Base-by-base conservation (phyloP, 2,888 invertebrate species). In the Amphipyra tragopoginis region DNA sequence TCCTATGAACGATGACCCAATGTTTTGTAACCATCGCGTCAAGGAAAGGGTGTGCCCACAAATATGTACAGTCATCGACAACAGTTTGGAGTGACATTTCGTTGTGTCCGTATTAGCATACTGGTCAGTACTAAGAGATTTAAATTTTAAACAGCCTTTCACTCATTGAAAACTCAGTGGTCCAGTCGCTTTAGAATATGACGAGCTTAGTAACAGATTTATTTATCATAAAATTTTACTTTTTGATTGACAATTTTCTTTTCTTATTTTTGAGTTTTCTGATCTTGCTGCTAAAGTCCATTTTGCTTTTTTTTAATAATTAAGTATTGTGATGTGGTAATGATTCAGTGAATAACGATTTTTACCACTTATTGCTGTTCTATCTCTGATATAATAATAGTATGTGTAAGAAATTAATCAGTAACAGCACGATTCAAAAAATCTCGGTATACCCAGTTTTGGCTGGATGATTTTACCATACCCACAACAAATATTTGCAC, bases 1-100 rank as follows among this genome's bases (percentile, higher is more conserved):
- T 77, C 77, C 79, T 84, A 85, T 82, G 86, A 87, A 86, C 79
- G 86, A 87, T 90, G 89, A 90, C 89, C 91, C 81, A 88, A 86
- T 78, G 75, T 83, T 83, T 86, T 81, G 82, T 80, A 78, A 81
- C 69, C 72, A 77, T 64, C 78, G 82, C 75, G 80, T 83, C 82
- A 83, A 83, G 83, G 82, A 80, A 86, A 87, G 88, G 91, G 91
- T 87, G 93, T 88, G 91, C 84, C 87, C 79, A 87, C 83, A 88
- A 83, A 90, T 87, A 78, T 87, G 93, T 90, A 90, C 85, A 93
- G 90, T 93, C 93, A 92, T 93, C 90, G 87, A 85, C 90, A 89
- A 83, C 80, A 82, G 81, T 86, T 86, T 79, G 85, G 74, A 82
- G 84, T 93, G 93, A 92, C 92, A 90, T 91, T 90, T 91, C 78